Percentiles rank a stretch among this genome's conserved stretches.
phyloP scores from a whole-genome alignment of 2,888 invertebrate genomes.

The Drosophila paramelanica region DNA sequence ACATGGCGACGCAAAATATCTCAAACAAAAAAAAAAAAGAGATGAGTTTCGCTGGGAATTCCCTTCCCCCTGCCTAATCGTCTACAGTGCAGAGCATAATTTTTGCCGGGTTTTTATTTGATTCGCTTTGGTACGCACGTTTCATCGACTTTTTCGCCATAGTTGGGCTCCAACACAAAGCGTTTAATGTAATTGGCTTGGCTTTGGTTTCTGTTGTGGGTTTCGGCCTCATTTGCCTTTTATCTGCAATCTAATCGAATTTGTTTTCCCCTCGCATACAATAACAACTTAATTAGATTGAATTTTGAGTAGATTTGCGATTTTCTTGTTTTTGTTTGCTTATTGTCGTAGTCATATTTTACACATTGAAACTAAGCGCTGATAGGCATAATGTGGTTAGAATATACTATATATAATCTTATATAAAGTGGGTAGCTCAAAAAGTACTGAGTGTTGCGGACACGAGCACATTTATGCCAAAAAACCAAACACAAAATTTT shows the following conservation, averaged over 20 bases:
- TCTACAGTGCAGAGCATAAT: slow-evolving; percentile 57
- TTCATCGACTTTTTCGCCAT: slow-evolving; percentile 43
- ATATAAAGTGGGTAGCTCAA: slow-evolving; percentile 18
- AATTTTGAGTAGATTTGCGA: slow-evolving; percentile 40
- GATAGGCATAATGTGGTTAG: slow-evolving; percentile 19
- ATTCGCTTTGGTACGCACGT: slow-evolving; percentile 56
- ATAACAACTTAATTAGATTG: slow-evolving; percentile 80
- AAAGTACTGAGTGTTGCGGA: slow-evolving; percentile 1
- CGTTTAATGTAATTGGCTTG: slow-evolving; percentile 80
- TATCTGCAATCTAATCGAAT: slow-evolving; percentile 67
- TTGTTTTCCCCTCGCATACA: slow-evolving; percentile 63
- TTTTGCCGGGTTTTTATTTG: slow-evolving; percentile 66
- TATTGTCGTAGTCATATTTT: slow-evolving; percentile 53
- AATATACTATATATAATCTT: slow-evolving; percentile 1
- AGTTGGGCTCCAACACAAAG: slow-evolving; percentile 34
- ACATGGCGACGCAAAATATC: slow-evolving; percentile 37
- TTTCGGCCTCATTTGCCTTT: slow-evolving; percentile 32
- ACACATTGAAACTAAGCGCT: slow-evolving; percentile 50
- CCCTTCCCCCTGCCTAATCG: slow-evolving; percentile 40
- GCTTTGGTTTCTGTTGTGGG: slow-evolving; percentile 37
- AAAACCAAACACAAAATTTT: too few relatives aligned
- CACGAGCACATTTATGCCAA: too few relatives aligned
- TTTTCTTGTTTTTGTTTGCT: slow-evolving; percentile 22
- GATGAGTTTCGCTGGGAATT: slow-evolving; percentile 19
- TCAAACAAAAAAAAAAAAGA: slow-evolving; percentile 6